Evolutionary conservation across 2,797 vertebrate genomes (phyloP).

Genomic region (Enoplosus armatus): DNA sequence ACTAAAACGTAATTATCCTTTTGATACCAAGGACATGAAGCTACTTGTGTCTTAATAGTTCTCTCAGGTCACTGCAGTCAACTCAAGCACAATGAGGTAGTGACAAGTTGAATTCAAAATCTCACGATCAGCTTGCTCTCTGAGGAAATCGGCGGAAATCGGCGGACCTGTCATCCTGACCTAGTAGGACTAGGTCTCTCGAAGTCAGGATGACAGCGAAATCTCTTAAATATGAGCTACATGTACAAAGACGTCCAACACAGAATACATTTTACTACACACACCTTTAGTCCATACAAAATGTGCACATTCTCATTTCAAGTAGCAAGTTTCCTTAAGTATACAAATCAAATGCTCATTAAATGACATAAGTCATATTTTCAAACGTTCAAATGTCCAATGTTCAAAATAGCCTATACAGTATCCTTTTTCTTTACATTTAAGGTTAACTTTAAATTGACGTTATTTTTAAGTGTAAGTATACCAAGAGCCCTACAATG

Average conservation of each 20-base stretch:
- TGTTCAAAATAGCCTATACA: neutral
- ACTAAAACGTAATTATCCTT: neutral
- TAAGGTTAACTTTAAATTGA: neutral
- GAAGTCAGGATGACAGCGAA: neutral
- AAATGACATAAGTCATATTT: no score
- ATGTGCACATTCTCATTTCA: neutral
- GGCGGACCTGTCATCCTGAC: no score
- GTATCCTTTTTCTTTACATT: neutral
- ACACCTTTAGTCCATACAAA: neutral
- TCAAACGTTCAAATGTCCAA: no score
- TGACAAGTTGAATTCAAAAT: neutral
- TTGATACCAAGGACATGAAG: neutral
- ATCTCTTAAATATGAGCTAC: neutral
- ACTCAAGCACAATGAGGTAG: neutral
- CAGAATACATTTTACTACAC: neutral
- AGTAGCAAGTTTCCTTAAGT: neutral
- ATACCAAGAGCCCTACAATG: neutral
- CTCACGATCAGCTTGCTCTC: neutral
- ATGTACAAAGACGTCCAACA: conserved; percentile 10
- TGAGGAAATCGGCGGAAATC: neutral
- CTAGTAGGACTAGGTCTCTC: neutral
- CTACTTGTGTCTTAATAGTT: neutral
- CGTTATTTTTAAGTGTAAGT: neutral
- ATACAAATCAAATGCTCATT: conserved; percentile 4
- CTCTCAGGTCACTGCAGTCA: neutral